phyloP scores from a whole-genome alignment of 2,888 invertebrate species.

The Lottia scabra region DNA sequence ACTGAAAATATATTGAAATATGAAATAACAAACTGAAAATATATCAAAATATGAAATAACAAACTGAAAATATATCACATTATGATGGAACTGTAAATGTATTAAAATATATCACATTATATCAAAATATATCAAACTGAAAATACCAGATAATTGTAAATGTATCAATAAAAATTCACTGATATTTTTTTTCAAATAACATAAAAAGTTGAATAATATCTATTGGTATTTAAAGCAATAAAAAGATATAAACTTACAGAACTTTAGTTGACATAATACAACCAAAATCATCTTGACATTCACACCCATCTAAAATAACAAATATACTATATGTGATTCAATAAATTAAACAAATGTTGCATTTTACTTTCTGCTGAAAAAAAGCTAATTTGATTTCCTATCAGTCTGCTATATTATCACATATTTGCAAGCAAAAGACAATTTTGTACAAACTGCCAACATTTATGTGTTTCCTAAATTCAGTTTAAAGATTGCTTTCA shows the following conservation, averaged over 20 bases:
- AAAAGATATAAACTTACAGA: slow-evolving; percentile 56
- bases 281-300: slow-evolving; percentile 65
- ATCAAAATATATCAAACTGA: background rate
- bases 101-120: background rate
- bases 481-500: no score
- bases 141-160: background rate
- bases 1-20: background rate
- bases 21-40: background rate
- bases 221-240: no score
- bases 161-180: background rate
- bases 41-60: background rate
- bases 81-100: no score
- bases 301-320: slow-evolving; percentile 58
- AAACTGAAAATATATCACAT: background rate
- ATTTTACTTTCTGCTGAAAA: no score
- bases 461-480: no score
- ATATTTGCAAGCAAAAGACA: no score
- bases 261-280: slow-evolving; percentile 69
- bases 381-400: no score
- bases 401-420: no score
- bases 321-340: background rate
- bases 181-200: no score
- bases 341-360: no score
- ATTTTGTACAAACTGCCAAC: no score
- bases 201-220: no score